These are phyloP conservation scores for Drosophila conformis DNA, from an alignment of 2,888 invertebrate species.

Conservation along the genomic window DNA sequence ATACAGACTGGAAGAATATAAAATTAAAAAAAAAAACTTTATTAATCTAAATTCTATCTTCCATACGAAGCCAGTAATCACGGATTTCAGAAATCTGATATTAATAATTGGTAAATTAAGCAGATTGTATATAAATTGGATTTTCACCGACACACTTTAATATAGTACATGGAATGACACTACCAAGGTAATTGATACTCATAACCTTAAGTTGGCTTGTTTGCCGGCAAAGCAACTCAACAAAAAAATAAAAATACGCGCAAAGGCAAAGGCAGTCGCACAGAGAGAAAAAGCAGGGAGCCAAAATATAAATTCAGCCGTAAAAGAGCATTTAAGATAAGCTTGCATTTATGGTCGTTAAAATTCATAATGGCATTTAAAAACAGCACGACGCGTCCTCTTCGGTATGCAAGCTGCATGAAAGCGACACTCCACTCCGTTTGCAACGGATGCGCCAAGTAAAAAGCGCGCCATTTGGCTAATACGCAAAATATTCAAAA, in stretches of 20 bases:
- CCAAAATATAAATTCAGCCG: constrained; percentile 73
- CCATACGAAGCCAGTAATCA: neutral
- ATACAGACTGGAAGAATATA: neutral
- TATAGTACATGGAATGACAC: constrained; percentile 18
- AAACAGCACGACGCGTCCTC: constrained; percentile 55
- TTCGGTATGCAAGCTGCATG: constrained; percentile 52
- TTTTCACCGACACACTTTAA: constrained; percentile 19
- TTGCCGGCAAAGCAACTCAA: constrained; percentile 21
- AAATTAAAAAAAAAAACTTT: neutral
- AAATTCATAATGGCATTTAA: constrained; percentile 80
- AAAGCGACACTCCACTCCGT: constrained; percentile 21
- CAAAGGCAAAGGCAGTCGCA: constrained; percentile 7
- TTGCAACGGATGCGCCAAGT: constrained; percentile 77
- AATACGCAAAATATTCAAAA: constrained; percentile 81
- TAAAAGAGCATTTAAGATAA: constrained; percentile 81
- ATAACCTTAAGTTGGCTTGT: constrained; percentile 61
- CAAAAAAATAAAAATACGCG: neutral
- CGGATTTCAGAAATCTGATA: neutral
- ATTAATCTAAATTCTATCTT: neutral
- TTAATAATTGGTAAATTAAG: constrained; percentile 52
- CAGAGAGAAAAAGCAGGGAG: constrained; percentile 9
- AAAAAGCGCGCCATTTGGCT: constrained; percentile 78
- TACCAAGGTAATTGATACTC: constrained; percentile 66
- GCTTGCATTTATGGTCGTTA: constrained; percentile 81
- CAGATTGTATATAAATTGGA: constrained; percentile 20